Conservation (phyloP, 2,888 invertebrate genomes). For the Orchesella flavescens region DNA sequence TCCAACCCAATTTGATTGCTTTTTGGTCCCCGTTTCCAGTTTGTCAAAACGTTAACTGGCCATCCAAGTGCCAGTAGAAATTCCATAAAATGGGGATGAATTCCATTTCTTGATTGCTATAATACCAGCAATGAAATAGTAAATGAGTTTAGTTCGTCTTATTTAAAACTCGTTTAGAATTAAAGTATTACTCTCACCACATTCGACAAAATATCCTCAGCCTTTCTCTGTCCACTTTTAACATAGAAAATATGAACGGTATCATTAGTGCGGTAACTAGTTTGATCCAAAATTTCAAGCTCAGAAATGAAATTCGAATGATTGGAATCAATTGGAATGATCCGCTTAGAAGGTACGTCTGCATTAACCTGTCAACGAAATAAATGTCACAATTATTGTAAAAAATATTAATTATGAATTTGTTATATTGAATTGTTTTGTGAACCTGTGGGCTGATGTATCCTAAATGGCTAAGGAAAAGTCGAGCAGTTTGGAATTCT, state of each 20-base stretch:
- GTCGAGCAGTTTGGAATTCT: slow-evolving; percentile 94
- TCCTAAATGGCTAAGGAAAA: slow-evolving; percentile 97
- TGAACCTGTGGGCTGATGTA: slow-evolving; percentile 79
- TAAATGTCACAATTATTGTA: too few species aligned
- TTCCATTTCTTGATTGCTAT: slow-evolving; percentile 74
- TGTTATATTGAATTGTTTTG: not conserved
- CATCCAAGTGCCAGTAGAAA: slow-evolving; percentile 86
- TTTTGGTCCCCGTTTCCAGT: slow-evolving; percentile 80
- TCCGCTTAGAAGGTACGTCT: slow-evolving; percentile 75
- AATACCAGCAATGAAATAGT: slow-evolving; percentile 51
- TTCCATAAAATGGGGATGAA: slow-evolving; percentile 78
- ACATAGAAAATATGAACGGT: slow-evolving; percentile 97
- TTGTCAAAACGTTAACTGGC: slow-evolving; percentile 89
- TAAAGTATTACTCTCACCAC: too few species aligned
- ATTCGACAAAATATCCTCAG: slow-evolving; percentile 87
- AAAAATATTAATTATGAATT: not conserved
- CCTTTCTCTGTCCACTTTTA: slow-evolving; percentile 85
- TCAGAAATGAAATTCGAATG: slow-evolving; percentile 84
- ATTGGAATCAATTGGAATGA: slow-evolving; percentile 83
- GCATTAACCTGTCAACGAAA: slow-evolving; percentile 53
- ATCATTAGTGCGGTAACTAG: slow-evolving; percentile 89
- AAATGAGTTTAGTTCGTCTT: too few species aligned
- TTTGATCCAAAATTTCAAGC: slow-evolving; percentile 86
- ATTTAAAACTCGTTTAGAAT: too few species aligned
- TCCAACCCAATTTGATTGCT: not conserved